A percentile compares a stretch with the other conserved stretches of the same genome.
Conservation (phyloP, 1,140 invertebrate species). For the Panagrolaimus sp. region DNA sequence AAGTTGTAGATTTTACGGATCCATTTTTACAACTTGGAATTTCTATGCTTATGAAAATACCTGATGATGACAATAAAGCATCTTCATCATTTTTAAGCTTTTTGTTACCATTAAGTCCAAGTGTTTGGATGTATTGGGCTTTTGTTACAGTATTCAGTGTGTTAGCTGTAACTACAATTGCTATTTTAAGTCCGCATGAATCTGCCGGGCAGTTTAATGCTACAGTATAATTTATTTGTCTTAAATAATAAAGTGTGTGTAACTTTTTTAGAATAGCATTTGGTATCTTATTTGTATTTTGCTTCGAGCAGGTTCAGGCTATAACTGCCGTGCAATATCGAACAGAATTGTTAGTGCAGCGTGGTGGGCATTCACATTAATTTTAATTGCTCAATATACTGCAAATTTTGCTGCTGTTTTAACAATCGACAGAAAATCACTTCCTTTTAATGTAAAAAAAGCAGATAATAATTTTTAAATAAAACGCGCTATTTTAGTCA, state of each 20-base stretch:
- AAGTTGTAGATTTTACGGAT: constrained; percentile 85
- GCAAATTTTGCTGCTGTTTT: constrained; percentile 93
- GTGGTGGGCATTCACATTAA: constrained; percentile 98
- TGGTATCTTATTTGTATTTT: constrained; percentile 39
- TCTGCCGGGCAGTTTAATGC: constrained; percentile 30
- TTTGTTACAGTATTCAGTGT: constrained; percentile 44
- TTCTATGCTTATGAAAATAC: constrained; percentile 50
- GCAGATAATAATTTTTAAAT: constrained; percentile 86
- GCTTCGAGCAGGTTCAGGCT: constrained; percentile 47
- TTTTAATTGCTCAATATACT: constrained; percentile 93
- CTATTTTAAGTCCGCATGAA: constrained; percentile 34
- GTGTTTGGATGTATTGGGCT: constrained; percentile 64
- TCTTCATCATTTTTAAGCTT: constrained; percentile 68
- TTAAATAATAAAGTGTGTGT: background rate
- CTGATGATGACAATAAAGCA: constrained; percentile 76
- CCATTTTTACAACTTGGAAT: constrained; percentile 75
- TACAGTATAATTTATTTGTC: constrained; percentile 14
- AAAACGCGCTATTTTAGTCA: constrained; percentile 66
- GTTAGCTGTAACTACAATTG: constrained; percentile 28
- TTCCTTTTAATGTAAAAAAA: constrained; percentile 86
- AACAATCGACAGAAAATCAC: constrained; percentile 81
- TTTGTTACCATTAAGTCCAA: constrained; percentile 63
- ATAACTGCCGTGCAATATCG: constrained; percentile 74
- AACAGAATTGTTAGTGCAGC: constrained; percentile 85
- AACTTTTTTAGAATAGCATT: constrained; percentile 25